Conservation (phyloP, 2,888 invertebrate genomes). For the Keiferia lycopersicella region DNA sequence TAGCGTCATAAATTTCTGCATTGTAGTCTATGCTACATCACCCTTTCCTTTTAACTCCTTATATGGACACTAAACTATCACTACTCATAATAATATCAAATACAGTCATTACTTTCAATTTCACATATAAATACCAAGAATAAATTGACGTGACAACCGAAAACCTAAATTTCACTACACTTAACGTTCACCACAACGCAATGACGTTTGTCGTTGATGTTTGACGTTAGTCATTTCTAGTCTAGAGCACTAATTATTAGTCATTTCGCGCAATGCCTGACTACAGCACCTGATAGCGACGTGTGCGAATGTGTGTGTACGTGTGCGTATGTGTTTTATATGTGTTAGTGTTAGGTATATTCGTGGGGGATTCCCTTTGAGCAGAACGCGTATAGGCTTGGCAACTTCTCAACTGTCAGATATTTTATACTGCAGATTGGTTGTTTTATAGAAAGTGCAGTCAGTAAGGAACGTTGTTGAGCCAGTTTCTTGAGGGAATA, state of each 20-base stretch:
- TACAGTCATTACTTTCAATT: background rate
- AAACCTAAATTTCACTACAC: too few species aligned
- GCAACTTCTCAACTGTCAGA: background rate
- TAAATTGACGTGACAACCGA: background rate
- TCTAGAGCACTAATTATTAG: background rate
- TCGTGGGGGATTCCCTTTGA: constrained; percentile 65
- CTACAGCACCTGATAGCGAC: background rate
- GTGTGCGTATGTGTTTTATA: constrained; percentile 31
- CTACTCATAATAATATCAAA: background rate
- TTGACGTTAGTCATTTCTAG: constrained; percentile 5
- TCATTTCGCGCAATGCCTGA: constrained; percentile 8
- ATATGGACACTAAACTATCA: too few species aligned
- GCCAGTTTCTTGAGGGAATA: too few species aligned
- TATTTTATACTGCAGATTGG: background rate
- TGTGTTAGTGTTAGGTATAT: constrained; percentile 18
- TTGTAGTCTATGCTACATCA: too few species aligned
- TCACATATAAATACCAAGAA: too few species aligned
- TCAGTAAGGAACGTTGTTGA: background rate
- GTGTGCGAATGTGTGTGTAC: constrained; percentile 32
- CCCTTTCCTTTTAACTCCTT: too few species aligned
- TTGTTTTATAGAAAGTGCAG: constrained; percentile 7
- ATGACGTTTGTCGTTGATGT: background rate
- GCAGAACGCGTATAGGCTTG: constrained; percentile 41
- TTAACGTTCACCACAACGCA: background rate
- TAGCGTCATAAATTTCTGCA: too few species aligned